Base-by-base conservation (phyloP, 2,113 vertebrate species). In the Aphyosemion australe region DNA sequence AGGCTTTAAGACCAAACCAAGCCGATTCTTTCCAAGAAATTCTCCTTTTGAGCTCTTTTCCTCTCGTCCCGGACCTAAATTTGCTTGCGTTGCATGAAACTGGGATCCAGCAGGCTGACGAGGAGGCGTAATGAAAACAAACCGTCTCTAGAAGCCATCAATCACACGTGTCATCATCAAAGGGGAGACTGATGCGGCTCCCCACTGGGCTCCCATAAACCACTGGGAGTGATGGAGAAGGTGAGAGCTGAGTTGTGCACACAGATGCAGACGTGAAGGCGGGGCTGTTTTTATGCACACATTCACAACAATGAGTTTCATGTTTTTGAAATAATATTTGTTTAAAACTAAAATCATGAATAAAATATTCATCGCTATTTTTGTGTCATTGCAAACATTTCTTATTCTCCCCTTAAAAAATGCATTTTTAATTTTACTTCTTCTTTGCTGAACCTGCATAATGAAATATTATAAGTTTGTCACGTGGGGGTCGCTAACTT, bases 81-180 rank as follows among this genome's bases (percentile, higher is more conserved):
- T 54, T 76, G 88, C 85, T 85, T 76, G 85, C 57, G 26, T 79
- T 84, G 87, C 88, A 89, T 52, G 61, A 84, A 87, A 72, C 45
- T 5, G 49, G 46, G 82, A 88, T 84, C 74, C 67, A 75, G 78
- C 75, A 66, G 52, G 69, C 75, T 79, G 80, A 82, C 79, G 81
- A 69, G 76, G 75, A 84, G 82, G 84, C 80, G 58, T 84, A 90
- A 90, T 87, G 84, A 90, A 87, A 91, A 90, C 87, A 87, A 91
- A 90, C 77, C 62, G 72, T 55, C 76, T 69, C 57, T 21, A 58
- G 13, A 62, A 75, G 75, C 79, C 63, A 87, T 88, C 84, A 86
- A 91, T 90, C 87, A 87, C 58, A 37, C 19, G 59, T 76, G 82
- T 79, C 83, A 80, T 81, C 86, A 87, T 91, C 88, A 89, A 89